These are phyloP conservation scores for Eupsittula cactorum DNA, from an alignment of 2,113 vertebrate species.

Conservation along the genomic window DNA sequence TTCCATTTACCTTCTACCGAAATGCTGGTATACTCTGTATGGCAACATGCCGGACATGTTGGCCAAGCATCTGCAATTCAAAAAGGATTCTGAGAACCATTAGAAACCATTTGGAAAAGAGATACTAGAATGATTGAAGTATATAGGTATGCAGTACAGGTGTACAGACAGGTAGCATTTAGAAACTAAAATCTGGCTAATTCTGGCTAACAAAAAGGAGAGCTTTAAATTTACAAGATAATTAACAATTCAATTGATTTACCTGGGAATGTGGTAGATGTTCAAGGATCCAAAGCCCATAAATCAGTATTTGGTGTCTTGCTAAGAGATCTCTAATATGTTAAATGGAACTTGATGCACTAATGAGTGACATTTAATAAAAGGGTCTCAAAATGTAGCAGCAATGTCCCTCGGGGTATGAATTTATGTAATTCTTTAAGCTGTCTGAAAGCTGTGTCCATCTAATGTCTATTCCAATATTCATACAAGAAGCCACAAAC, in stretches of 20 bases:
- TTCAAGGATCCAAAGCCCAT: neutral
- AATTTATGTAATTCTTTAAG: neutral
- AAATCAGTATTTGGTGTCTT: neutral
- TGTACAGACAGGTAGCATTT: neutral
- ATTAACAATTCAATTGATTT: neutral
- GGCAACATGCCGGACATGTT: neutral
- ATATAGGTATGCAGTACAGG: neutral
- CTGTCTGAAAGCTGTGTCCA: neutral
- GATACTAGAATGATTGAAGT: neutral
- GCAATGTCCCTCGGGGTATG: neutral
- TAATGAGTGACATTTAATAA: neutral
- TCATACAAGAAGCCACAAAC: neutral
- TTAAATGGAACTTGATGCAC: neutral
- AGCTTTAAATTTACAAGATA: neutral
- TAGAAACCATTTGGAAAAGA: neutral
- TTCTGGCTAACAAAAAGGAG: neutral
- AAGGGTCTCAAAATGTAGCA: neutral
- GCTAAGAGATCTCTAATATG: neutral
- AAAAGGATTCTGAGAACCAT: neutral
- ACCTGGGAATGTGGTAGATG: neutral
- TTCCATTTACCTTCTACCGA: neutral
- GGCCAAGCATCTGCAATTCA: neutral
- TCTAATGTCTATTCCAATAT: neutral
- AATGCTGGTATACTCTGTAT: neutral
- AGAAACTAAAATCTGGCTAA: neutral